These are phyloP conservation scores for Laupala kohalensis DNA, from an alignment of 1,140 invertebrate genomes.

Conservation along the genomic window DNA sequence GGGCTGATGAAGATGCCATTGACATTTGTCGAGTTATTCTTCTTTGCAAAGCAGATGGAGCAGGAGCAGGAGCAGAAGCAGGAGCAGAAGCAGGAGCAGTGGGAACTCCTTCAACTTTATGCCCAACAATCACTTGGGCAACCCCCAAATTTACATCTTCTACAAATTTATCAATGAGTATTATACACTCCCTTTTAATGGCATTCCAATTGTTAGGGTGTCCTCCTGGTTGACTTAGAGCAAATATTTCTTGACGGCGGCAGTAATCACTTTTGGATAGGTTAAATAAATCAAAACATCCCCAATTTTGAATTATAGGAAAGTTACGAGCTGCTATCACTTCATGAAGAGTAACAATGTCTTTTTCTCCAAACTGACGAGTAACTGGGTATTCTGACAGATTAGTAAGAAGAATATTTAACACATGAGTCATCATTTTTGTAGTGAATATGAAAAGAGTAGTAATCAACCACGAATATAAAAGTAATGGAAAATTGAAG, in stretches of 20 bases:
- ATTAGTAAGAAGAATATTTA: slow-evolving; percentile 53
- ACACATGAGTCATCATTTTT: slow-evolving; percentile 51
- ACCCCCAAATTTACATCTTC: slow-evolving; percentile 24
- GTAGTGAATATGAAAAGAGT: slow-evolving; percentile 50
- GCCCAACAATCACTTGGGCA: background rate
- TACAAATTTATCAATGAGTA: slow-evolving; percentile 43
- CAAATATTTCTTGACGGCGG: slow-evolving; percentile 47
- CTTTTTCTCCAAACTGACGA: slow-evolving; percentile 18
- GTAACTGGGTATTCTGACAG: slow-evolving; percentile 44
- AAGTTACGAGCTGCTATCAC: slow-evolving; percentile 38
- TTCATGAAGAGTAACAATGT: slow-evolving; percentile 33
- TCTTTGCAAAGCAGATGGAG: background rate
- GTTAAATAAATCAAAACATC: slow-evolving; percentile 49
- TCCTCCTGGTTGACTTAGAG: slow-evolving; percentile 58
- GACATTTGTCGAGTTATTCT: background rate
- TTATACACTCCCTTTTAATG: slow-evolving; percentile 43
- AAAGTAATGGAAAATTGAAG: slow-evolving; percentile 36
- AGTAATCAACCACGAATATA: slow-evolving; percentile 51
- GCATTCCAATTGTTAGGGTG: slow-evolving; percentile 69
- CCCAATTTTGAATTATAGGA: slow-evolving; percentile 53
- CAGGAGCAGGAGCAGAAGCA: background rate
- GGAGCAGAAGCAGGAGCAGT: background rate
- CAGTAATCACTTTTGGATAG: slow-evolving; percentile 39
- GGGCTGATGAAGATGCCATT: background rate
- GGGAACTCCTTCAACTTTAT: background rate